A percentile compares a stretch with the other conserved stretches of the same genome.
phyloP scores from a whole-genome alignment of 2,888 invertebrate species.

The Meteorus colon region DNA sequence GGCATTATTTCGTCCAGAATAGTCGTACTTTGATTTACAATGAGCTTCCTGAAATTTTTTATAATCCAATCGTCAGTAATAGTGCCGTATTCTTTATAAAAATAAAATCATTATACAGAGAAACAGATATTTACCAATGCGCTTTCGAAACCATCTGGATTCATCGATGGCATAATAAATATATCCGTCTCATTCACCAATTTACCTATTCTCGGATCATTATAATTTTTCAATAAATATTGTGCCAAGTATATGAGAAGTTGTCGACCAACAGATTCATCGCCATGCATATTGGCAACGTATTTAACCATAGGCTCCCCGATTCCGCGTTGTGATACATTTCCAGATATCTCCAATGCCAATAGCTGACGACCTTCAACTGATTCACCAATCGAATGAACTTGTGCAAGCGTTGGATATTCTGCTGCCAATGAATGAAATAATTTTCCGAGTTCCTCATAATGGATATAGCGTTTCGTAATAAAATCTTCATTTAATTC shows the following conservation, averaged over 20 bases:
- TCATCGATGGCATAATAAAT: constrained; percentile 96
- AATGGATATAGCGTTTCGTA: constrained; percentile 77
- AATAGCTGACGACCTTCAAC: constrained; percentile 87
- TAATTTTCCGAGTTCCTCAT: constrained; percentile 81
- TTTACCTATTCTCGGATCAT: constrained; percentile 81
- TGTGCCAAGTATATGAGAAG: constrained; percentile 88
- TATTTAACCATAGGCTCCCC: constrained; percentile 93
- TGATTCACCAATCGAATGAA: constrained; percentile 88
- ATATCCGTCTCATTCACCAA: constrained; percentile 92
- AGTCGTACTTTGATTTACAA: constrained; percentile 82
- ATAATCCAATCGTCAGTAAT: constrained; percentile 18
- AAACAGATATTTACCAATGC: constrained; percentile 78
- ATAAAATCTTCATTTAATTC: constrained; percentile 61
- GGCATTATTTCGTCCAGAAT: constrained; percentile 87
- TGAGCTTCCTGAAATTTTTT: constrained; percentile 79
- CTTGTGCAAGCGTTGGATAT: constrained; percentile 82
- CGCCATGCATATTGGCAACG: constrained; percentile 98
- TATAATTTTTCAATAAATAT: constrained; percentile 87
- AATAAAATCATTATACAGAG: neutral
- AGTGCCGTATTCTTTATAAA: constrained; percentile 2
- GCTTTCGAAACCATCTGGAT: constrained; percentile 96
- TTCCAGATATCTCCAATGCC: constrained; percentile 86
- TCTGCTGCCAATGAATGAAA: constrained; percentile 78
- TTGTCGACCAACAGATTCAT: constrained; percentile 92
- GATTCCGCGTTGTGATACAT: constrained; percentile 78